Evolutionary conservation across 2,888 invertebrate species (phyloP).

Genomic region (Tenodera sinensis): DNA sequence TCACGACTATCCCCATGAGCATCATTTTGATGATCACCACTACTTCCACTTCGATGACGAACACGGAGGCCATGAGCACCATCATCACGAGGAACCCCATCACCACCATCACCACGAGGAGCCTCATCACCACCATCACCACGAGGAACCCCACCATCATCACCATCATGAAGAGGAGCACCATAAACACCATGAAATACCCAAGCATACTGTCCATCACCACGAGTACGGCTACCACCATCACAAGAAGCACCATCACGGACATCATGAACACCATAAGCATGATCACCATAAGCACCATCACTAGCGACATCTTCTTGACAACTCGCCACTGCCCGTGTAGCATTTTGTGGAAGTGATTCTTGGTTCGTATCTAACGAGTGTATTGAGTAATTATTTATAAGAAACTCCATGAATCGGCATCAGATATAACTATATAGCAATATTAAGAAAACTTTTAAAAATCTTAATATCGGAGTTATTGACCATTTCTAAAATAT

Average conservation of each 20-base stretch:
- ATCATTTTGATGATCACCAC: constrained; percentile 35
- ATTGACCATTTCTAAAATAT: too few relatives aligned
- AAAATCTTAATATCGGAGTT: too few relatives aligned
- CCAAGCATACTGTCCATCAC: not conserved
- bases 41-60: constrained; percentile 33
- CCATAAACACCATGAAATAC: constrained; percentile 34
- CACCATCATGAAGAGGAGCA: constrained; percentile 33
- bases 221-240: not conserved
- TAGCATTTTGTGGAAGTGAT: not conserved
- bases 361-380: too few relatives aligned
- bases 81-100: not conserved
- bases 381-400: too few relatives aligned
- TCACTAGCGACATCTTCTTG: not conserved
- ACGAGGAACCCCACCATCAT: constrained; percentile 30
- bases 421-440: too few relatives aligned
- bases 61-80: not conserved
- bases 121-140: constrained; percentile 34
- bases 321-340: not conserved
- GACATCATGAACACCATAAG: constrained; percentile 3
- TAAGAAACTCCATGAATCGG: too few relatives aligned
- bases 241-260: not conserved
- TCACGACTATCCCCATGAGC: not conserved
- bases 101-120: constrained; percentile 33
- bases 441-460: too few relatives aligned
- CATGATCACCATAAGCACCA: constrained; percentile 24